These are phyloP conservation scores for Brachyalestes nurse DNA, from an alignment of 2,797 vertebrate genomes.

Conservation along the genomic window DNA sequence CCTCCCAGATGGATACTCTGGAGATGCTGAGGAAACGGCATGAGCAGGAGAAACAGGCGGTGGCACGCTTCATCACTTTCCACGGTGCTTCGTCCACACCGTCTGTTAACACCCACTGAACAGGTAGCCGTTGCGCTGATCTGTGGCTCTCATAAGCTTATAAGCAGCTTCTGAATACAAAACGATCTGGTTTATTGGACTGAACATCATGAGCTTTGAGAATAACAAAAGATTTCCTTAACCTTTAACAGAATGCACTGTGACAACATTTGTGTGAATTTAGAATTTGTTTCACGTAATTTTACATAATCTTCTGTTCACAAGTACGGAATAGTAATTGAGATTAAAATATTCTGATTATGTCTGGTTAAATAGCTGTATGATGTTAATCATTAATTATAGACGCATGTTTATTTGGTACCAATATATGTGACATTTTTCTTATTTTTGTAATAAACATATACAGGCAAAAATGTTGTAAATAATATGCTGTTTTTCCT, in stretches of 20 bases:
- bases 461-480: not conserved
- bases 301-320: not conserved
- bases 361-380: not conserved
- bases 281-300: not conserved
- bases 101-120: slow-evolving; percentile 28
- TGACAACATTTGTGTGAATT: not conserved
- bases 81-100: slow-evolving; percentile 63
- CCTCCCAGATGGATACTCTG: slow-evolving; percentile 74
- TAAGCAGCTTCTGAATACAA: not conserved
- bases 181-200: not conserved
- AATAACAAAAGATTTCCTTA: not conserved
- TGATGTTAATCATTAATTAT: not conserved
- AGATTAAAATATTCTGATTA: not conserved
- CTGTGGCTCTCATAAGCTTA: slow-evolving; percentile 1
- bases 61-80: slow-evolving; percentile 80
- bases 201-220: not conserved
- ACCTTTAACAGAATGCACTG: not conserved
- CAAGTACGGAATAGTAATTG: not conserved
- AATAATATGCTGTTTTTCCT: slow-evolving; percentile 15
- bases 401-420: not conserved
- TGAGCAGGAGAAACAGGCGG: slow-evolving; percentile 84
- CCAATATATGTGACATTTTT: not conserved
- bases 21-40: slow-evolving; percentile 83
- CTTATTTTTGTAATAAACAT: slow-evolving; percentile 16
- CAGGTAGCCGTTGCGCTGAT: not conserved